Base-by-base conservation (phyloP, 2,113 vertebrate genomes). In the Anas platyrhynchos region DNA sequence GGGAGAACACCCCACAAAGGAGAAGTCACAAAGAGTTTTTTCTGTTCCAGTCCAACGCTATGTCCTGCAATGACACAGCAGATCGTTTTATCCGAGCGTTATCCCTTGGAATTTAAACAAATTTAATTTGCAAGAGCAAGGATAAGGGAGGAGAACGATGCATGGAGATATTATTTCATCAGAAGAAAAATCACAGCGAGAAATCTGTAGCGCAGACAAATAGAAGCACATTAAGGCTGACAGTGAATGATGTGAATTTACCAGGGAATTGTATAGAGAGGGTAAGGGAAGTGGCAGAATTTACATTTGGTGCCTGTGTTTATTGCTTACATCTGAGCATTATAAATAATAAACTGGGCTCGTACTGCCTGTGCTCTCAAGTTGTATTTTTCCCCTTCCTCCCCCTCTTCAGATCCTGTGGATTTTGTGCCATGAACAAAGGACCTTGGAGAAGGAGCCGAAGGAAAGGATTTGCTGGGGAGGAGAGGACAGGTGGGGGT, bases 271-370 rank as follows among this genome's bases (percentile, higher is more conserved):
- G 93, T 23, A 92, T 25, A 61, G 96, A 93, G 81, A 94, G 93
- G 83, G 86, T 82, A 87, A 91, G 74, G 38, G 83, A 96, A 97
- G 96, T 91, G 86, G 94, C 94, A 96, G 86, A 91, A 97, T 96
- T 97, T 97, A 95, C 96, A 96, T 96, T 94, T 88, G 63, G 86
- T 84, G 94, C 81, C 93, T 73, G 88, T 89, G 94, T 96, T 97
- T 96, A 95, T 63, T 94, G 96, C 94, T 94, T 94, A 96, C 92
- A 96, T 93, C 93, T 89, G 93, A 96, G 93, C 88, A 67, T 91
- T 93, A 91, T 95, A 96, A 97, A 96, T 96, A 96, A 97, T 91
- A 91, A 93, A 95, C 73, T 16, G 65, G 21, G 69, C 83, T 86
- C 94, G 91, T 58, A 46, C 74, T 76, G 93, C 82, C 59, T 73